A percentile compares a stretch with the other conserved stretches of the same genome.
Evolutionary conservation across 2,888 invertebrate species (phyloP).

Genomic region (Amblyteles armatorius): DNA sequence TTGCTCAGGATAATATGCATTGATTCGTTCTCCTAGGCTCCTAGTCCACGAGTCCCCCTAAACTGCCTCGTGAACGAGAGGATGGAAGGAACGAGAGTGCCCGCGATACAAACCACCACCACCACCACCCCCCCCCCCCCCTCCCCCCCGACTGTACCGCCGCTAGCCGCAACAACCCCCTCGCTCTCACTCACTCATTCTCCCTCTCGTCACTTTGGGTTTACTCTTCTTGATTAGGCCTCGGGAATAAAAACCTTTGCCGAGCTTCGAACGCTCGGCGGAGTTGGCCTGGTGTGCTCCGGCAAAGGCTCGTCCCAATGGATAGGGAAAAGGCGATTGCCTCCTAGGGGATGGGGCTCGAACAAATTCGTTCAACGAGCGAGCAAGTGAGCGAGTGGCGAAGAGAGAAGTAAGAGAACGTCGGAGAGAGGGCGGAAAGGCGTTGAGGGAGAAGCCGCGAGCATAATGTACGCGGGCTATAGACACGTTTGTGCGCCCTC

Average conservation of each 20-base stretch:
- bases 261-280: slow-evolving; percentile 53
- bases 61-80: slow-evolving; percentile 61
- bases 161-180: slow-evolving; percentile 65
- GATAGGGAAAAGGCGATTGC: slow-evolving; percentile 49
- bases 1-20: slow-evolving; percentile 78
- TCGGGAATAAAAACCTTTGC: slow-evolving; percentile 76
- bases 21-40: slow-evolving; percentile 76
- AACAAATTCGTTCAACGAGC: slow-evolving; percentile 66
- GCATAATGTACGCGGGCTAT: slow-evolving; percentile 45
- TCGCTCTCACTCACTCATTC: slow-evolving; percentile 68
- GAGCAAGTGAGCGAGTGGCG: slow-evolving; percentile 36
- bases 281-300: slow-evolving; percentile 23
- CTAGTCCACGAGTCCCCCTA: slow-evolving; percentile 71
- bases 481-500: slow-evolving; percentile 52
- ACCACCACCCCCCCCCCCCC: slow-evolving; percentile 68
- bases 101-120: slow-evolving; percentile 20
- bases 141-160: slow-evolving; percentile 56
- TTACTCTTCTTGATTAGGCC: slow-evolving; percentile 84
- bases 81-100: slow-evolving; percentile 37
- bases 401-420: slow-evolving; percentile 49
- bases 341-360: slow-evolving; percentile 42
- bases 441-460: slow-evolving; percentile 55
- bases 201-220: slow-evolving; percentile 78
- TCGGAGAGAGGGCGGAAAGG: slow-evolving; percentile 60
- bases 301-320: slow-evolving; percentile 25